Base-by-base conservation (phyloP, 2,888 invertebrate genomes). In the Eupithecia exiguata region DNA sequence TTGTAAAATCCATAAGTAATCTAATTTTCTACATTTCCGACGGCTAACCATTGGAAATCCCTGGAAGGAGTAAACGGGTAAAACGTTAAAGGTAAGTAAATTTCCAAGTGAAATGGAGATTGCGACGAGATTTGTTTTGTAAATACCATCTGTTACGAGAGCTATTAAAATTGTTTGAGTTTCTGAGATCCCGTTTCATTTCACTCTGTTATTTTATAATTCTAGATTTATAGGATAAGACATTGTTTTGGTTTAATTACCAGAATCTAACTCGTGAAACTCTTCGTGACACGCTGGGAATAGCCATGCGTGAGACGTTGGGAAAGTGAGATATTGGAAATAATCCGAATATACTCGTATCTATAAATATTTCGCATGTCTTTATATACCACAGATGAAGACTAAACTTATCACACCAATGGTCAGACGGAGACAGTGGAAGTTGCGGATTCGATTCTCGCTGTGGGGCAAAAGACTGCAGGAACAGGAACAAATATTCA, bases 81-180 rank as follows among this genome's bases (percentile, higher is more conserved):
- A 58, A 53, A 10, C 21, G 7, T 21, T 53, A 3, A 21, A 58
- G 36, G 63, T 65, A 66, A 66, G 66, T 66, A 66, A 66, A 66
- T 43, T 62, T 40, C 61, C 16, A 49, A 46, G 63, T 70, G 35
- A 49, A 65, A 46, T n/a, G 49, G 35, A 63, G 61, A 40, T 21
- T 46, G 25, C 18, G 61, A 30, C 18, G 43, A 35, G 35, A 62
- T 68, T 63, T 70, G 49, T 70, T 70, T 65, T 49, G 65, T 35
- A 62, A 43, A 65, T 65, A 72, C 25, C 68, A 68, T 72, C 68
- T 72, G 62, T 61, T 71, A 18, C 68, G 49, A n/a, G 25, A 72
- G 68, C 62, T 68, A 68, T 72, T 40, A 68, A 67, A 71, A 68
- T 62, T 65, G 65, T 53, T 70, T 53, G 65, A 53, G 36, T 38